phyloP scores from a whole-genome alignment of 2,888 invertebrate genomes.

The Tenthredo livida region DNA sequence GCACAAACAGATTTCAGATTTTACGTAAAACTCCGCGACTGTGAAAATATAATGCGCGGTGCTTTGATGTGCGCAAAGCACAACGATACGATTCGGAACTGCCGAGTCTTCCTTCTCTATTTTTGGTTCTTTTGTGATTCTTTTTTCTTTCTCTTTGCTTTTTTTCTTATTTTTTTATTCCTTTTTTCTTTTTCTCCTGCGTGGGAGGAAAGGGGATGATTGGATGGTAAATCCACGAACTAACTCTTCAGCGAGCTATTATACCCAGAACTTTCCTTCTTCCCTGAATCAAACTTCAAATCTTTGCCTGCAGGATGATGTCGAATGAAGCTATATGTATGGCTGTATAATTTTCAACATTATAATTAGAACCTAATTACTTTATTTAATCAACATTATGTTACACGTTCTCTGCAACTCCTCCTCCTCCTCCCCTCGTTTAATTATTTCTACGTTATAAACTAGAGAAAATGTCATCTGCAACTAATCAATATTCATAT shows the following conservation, averaged over 20 bases:
- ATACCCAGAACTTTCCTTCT: not conserved
- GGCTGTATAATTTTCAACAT: not conserved
- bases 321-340: not conserved
- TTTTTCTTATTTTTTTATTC: not conserved
- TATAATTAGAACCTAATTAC: not conserved
- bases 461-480: not conserved
- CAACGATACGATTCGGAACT: not conserved
- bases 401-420: not conserved
- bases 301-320: not conserved
- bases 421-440: not conserved
- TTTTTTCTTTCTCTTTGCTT: not conserved
- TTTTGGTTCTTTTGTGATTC: no score
- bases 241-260: not conserved
- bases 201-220: not conserved
- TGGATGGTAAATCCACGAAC: constrained; percentile 7
- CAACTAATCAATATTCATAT: not conserved
- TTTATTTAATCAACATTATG: not conserved
- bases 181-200: not conserved
- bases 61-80: constrained; percentile 17
- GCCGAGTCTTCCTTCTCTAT: not conserved
- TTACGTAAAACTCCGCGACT: constrained; percentile 41
- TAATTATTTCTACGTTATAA: not conserved
- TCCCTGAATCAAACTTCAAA: not conserved
- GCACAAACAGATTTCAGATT: constrained; percentile 48
- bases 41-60: constrained; percentile 39